Evolutionary conservation across 2,113 vertebrate genomes (phyloP).

Genomic region (Lepus timidus): DNA sequence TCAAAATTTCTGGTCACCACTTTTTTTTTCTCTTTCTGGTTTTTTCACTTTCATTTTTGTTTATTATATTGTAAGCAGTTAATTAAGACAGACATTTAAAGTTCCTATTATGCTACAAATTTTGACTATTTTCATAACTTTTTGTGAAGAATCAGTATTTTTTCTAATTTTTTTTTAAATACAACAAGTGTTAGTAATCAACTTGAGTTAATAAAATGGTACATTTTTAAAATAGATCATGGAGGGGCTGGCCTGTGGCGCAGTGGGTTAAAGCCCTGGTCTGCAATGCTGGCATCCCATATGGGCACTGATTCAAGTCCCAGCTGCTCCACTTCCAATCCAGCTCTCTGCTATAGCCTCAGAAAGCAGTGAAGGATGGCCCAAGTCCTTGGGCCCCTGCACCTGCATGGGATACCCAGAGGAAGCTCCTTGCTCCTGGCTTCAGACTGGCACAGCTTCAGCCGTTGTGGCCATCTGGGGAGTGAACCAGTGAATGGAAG

Average conservation of each 20-base stretch:
- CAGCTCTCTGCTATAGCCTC: too few species aligned
- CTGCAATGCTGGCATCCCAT: too few species aligned
- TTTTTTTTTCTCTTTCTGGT: background rate
- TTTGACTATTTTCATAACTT: slow-evolving; percentile 24
- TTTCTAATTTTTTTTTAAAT: slow-evolving; percentile 18
- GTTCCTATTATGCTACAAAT: background rate
- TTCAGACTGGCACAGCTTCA: too few species aligned
- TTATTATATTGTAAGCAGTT: background rate
- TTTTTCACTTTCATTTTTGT: background rate
- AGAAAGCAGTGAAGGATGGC: too few species aligned
- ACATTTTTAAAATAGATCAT: slow-evolving; percentile 45
- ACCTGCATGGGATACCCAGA: too few species aligned
- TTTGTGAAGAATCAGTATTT: background rate
- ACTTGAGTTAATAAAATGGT: slow-evolving; percentile 34
- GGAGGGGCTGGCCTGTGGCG: background rate
- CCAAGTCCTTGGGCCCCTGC: too few species aligned
- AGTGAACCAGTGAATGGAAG: too few species aligned
- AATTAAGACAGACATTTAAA: slow-evolving; percentile 26
- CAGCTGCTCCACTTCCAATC: too few species aligned
- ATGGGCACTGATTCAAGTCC: too few species aligned
- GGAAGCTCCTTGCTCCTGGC: too few species aligned
- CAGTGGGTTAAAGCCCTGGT: too few species aligned
- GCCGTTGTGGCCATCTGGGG: too few species aligned
- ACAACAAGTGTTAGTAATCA: background rate
- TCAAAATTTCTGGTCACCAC: background rate